Base-by-base conservation (phyloP, 2,888 invertebrate species). In the Pachliopta kotzebuea region DNA sequence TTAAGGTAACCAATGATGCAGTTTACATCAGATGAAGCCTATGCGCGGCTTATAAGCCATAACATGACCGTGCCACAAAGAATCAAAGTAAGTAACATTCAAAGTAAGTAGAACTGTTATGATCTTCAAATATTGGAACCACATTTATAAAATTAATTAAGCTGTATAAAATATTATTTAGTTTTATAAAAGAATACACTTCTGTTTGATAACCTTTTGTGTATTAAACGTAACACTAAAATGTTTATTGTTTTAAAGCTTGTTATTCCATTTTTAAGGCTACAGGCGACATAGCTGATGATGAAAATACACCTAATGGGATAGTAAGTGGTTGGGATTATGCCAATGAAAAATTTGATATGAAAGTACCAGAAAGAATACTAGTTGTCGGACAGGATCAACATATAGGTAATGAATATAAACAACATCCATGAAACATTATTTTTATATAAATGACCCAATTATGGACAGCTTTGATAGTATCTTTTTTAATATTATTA, bases 361-460 rank as follows among this genome's bases (percentile, higher is more conserved):
- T 98, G 98, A 95, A 95, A 79, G 98, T 98, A 49, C 98, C 98
- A 3, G 98, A 98, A 78, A 94, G 98, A 79, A 98, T 98, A 82
- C 93, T 98, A 72, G 96, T 98, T 56, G 94, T 96, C 74, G 98
- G 98, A 80, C 94, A 95, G 84, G 94, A 94, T 76, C 94, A 95
- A 80, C 94, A 94, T 81, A 76, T 94, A 77, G 94, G 94, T 93
- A 81, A 61, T 49, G 56, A 52, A 53, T 45, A 29, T 24, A 11
- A n/a, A 24, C 17, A 21, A 53, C 14, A 20, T 54, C 14, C 29
- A 26, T 54, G n/a, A 26, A 55, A 14, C 2, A 52, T 21, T n/a
- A 52, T 9, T 9, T 18, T n/a, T n/a, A 21, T 52, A 52, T 21
- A 7, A n/a, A 14, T 52, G n/a, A n/a, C n/a, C n/a, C n/a, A n/a